Evolutionary conservation across 2,113 vertebrate genomes (phyloP).

Genomic region (Lepus timidus): DNA sequence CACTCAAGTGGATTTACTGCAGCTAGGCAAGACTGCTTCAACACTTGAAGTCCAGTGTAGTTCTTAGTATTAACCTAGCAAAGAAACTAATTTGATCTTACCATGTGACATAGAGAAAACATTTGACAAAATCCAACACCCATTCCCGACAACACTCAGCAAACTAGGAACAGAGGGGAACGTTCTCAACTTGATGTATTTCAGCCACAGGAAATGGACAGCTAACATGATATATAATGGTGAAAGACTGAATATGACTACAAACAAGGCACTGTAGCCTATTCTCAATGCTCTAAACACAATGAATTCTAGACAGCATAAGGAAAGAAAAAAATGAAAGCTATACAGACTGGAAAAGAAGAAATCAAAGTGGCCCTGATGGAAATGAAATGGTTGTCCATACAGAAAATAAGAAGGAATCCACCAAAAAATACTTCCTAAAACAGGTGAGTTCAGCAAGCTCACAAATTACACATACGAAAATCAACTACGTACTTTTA

Average conservation of each 20-base stretch:
- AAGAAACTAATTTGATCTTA: slow-evolving; percentile 2
- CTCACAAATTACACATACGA: background rate
- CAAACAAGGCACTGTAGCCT: background rate
- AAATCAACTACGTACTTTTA: background rate
- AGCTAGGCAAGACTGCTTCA: background rate
- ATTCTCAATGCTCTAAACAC: background rate
- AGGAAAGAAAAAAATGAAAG: background rate
- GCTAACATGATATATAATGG: background rate
- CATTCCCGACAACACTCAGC: background rate
- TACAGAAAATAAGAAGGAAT: background rate
- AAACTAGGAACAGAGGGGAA: background rate
- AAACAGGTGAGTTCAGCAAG: background rate
- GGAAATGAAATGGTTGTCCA: background rate
- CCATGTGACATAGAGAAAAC: slow-evolving; percentile 32
- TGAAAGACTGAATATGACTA: slow-evolving; percentile 3
- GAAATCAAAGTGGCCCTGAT: background rate
- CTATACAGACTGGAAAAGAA: background rate
- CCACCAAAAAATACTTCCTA: background rate
- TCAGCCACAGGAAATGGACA: background rate
- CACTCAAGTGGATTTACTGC: background rate
- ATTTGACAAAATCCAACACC: background rate
- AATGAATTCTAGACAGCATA: background rate
- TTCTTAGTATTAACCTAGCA: background rate
- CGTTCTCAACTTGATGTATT: background rate
- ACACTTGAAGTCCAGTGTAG: slow-evolving; percentile 22